These are phyloP conservation scores for Notolabrus celidotus DNA, from an alignment of 2,797 vertebrate species.

Conservation along the genomic window DNA sequence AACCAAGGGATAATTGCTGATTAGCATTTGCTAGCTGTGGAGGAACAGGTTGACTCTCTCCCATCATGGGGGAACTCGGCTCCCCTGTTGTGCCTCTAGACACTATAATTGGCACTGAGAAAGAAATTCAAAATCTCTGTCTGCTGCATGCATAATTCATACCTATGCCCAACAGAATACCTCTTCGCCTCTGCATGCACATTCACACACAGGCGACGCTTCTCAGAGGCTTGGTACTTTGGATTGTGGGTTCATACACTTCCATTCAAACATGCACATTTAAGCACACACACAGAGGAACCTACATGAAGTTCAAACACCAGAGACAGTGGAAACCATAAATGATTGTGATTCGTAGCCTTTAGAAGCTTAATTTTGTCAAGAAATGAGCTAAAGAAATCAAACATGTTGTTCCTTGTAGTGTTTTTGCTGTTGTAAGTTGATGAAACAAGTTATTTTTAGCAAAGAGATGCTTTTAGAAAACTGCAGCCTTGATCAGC, in stretches of 20 bases:
- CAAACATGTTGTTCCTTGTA: conserved; percentile 7
- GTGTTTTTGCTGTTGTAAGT: not conserved
- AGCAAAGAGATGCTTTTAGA: conserved; percentile 2
- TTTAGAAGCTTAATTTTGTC: conserved; percentile 1
- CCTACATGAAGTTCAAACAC: conserved; percentile 10
- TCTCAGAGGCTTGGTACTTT: not conserved
- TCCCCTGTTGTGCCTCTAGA: conserved; percentile 76
- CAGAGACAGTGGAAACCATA: conserved; percentile 2
- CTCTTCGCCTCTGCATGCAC: conserved; percentile 59
- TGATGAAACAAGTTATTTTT: conserved; percentile 15
- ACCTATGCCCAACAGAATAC: conserved; percentile 72
- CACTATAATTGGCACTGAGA: conserved; percentile 80
- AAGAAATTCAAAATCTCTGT: conserved; percentile 78
- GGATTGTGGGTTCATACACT: not conserved
- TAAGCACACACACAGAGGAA: not conserved
- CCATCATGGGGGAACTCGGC: conserved; percentile 59
- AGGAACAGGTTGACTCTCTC: conserved; percentile 73
- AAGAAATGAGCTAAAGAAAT: conserved; percentile 26
- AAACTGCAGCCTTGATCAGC: conserved; percentile 9
- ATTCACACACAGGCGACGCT: not conserved
- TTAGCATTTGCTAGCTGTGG: conserved; percentile 73
- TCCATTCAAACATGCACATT: not conserved
- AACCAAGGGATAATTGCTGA: conserved; percentile 78
- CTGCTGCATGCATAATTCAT: conserved; percentile 80
- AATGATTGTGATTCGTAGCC: not conserved